Base-by-base conservation (phyloP, 1,140 invertebrate species). In the Thaumetopoea pityocampa region DNA sequence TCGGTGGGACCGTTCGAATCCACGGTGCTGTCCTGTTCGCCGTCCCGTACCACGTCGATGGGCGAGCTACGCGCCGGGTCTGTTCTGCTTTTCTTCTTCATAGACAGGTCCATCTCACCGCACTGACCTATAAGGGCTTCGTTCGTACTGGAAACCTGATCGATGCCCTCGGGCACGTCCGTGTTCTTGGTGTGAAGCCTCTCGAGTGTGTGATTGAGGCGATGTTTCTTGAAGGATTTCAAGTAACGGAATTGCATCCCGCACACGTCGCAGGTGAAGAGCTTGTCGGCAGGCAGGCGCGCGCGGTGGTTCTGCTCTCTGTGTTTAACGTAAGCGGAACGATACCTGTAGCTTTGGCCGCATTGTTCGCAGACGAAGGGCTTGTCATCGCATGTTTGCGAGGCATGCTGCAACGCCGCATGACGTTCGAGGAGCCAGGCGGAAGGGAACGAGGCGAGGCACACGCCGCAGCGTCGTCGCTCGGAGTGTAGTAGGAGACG, bases 331-430 rank as follows among this genome's bases (percentile, higher is more conserved):
- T 94, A 96, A 4, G 94, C 93, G 9, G 93, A 95, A 27, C 94
- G 88, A 66, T 96, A 96, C 48, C 93, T 90, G 77, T 96, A 96
- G 57, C 93, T 93, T 59, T 96, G 94, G 4, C 94, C 94, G 74
- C 94, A 96, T 63, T 95, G 93, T 59, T 95, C 93, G 82, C 94
- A 96, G 5, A 94, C 93, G 81, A 95, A 95, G n/a, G 94, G 93
- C 63, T 95, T 96, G 69, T 95, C 94, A 53, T 94, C 90, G 65
- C 87, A 87, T 0, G 45, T 69, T 26, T 87, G 88, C 0, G 83
- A 74, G 8, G 87, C 85, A 71, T 95, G 93, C 65, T 95, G 93
- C 0, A 94, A 76, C 1, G 92, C 88, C 1, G 92, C 92, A 57
- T 94, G 93, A 43, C 93, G 90, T 69, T 94, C 93, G 10, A 95